phyloP scores from a whole-genome alignment of 2,113 vertebrate genomes.

The Camelus bactrianus region DNA sequence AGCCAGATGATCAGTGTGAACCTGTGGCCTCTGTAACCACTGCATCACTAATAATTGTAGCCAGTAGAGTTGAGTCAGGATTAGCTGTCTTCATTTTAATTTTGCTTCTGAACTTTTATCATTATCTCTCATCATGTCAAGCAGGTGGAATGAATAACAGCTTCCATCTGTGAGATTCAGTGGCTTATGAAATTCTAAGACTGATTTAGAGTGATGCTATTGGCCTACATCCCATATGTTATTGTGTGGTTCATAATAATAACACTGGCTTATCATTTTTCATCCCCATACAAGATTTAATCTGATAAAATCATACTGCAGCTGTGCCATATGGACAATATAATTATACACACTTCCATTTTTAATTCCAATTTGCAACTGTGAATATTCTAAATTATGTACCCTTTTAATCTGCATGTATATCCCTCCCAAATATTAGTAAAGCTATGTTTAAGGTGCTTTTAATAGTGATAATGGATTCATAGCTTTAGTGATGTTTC shows the following conservation, averaged over 20 bases:
- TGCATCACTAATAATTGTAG: neutral
- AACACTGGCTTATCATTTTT: slow-evolving; percentile 65
- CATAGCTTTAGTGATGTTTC: neutral
- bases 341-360: slow-evolving; percentile 59
- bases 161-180: slow-evolving; percentile 51
- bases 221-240: slow-evolving; percentile 51
- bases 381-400: neutral
- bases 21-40: neutral
- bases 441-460: neutral
- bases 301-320: slow-evolving; percentile 47
- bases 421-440: neutral
- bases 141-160: slow-evolving; percentile 63
- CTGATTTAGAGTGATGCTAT: slow-evolving; percentile 45
- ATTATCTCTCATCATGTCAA: slow-evolving; percentile 36
- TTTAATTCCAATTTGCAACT: slow-evolving; percentile 45
- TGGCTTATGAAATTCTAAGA: slow-evolving; percentile 58
- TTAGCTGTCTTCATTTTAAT: slow-evolving; percentile 39
- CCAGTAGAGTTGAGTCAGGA: neutral
- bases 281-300: slow-evolving; percentile 53
- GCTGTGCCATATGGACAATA: slow-evolving; percentile 59
- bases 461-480: neutral
- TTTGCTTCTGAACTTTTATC: slow-evolving; percentile 48
- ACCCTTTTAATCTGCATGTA: neutral
- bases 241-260: slow-evolving; percentile 50
- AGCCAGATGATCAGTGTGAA: neutral